Conservation (phyloP, 1,140 invertebrate species). For the Xylocopa sonorina region DNA sequence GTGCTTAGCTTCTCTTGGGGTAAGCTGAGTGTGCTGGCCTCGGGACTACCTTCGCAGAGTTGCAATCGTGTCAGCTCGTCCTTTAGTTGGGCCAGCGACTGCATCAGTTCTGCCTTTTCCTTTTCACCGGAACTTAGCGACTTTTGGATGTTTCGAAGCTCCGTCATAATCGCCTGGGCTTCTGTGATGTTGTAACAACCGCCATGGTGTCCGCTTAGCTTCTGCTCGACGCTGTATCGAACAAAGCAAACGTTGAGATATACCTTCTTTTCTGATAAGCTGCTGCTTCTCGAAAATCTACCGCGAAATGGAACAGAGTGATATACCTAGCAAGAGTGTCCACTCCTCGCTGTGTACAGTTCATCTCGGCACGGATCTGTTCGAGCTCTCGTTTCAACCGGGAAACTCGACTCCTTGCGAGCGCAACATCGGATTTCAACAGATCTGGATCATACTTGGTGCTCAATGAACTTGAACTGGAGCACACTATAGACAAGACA, state of each 20-base stretch:
- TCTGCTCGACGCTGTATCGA: slow-evolving; percentile 92
- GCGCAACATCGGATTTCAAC: slow-evolving; percentile 94
- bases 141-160: slow-evolving; percentile 95
- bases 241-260: neutral
- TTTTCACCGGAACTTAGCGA: slow-evolving; percentile 94
- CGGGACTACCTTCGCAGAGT: slow-evolving; percentile 90
- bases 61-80: slow-evolving; percentile 95
- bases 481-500: slow-evolving; percentile 88
- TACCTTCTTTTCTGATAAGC: too few species aligned
- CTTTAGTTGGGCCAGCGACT: slow-evolving; percentile 94
- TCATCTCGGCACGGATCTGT: slow-evolving; percentile 95
- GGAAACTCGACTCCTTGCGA: slow-evolving; percentile 93
- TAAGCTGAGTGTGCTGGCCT: slow-evolving; percentile 90
- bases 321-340: slow-evolving; percentile 93
- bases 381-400: slow-evolving; percentile 94
- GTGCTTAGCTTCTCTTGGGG: slow-evolving; percentile 93
- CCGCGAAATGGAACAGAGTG: too few species aligned
- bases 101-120: slow-evolving; percentile 96
- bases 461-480: slow-evolving; percentile 92
- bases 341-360: slow-evolving; percentile 94
- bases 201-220: slow-evolving; percentile 90
- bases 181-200: slow-evolving; percentile 96
- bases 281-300: too few species aligned
- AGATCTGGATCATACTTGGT: slow-evolving; percentile 97
- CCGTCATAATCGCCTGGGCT: slow-evolving; percentile 96